Base-by-base conservation (phyloP, 1,140 invertebrate species). In the Ceratina japonica region DNA sequence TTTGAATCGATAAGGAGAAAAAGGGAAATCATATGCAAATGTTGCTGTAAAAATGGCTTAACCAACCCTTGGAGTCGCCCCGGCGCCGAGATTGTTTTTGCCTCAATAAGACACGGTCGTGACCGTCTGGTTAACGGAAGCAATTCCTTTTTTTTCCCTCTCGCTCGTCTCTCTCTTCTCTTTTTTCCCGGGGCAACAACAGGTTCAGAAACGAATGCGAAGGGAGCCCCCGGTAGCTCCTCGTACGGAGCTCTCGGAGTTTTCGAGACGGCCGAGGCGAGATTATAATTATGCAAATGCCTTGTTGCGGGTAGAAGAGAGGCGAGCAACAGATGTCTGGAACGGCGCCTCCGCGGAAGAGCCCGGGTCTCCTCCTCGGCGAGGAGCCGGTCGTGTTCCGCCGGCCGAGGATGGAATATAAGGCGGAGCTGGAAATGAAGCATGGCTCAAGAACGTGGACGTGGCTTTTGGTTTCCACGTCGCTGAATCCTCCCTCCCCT, bases 251-350 rank as follows among this genome's bases (percentile, higher is more conserved):
- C 81, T 24, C 59, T n/a, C n/a, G n/a, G 84, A 80, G 79, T 84
- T 86, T 87, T 84, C 80, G 84, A 86, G 86, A 81, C 82, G 77
- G 82, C 73, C 83, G 85, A 76, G 79, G 85, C 83, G 85, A 85
- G 85, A 87, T 87, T 87, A 87, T 87, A 87, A 87, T 87, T 87
- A 87, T 87, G 86, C 86, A 87, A 87, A 87, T 87, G 86, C 75
- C 79, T 80, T 85, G 85, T 87, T 87, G 85, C 85, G 83, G 81
- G 49, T 79, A 83, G 81, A 77, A 82, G 75, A 80, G 87, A 71
- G 77, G 76, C 80, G 75, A 87, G 86, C 86, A 87, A 87, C 86
- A 87, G 86, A 87, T 87, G 86, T 87, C 86, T 80, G 81, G 79
- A 87, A 87, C 86, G 86, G 84, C 85, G 73, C 70, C 74, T 84